Evolutionary conservation across 2,888 invertebrate species (phyloP).

Genomic region (Sinodicranocentrus sp.): DNA sequence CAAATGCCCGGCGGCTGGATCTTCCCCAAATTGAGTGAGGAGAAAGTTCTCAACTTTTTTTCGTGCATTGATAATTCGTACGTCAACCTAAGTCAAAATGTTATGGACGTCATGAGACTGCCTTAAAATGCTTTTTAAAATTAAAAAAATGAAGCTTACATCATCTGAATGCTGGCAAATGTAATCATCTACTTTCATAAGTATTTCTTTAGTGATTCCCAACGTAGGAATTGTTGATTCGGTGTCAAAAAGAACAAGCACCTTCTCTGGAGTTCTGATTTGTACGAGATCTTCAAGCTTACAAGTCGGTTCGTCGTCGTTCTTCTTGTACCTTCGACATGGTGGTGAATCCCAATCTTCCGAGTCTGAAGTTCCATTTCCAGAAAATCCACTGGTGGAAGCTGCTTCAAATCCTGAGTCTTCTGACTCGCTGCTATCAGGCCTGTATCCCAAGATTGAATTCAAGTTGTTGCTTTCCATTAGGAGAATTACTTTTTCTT

Average conservation of each 20-base stretch:
- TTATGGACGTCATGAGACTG: neutral
- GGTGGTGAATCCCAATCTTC: too few species aligned
- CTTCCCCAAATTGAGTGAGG: neutral
- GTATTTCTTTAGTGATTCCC: conserved; percentile 25
- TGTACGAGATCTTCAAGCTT: neutral
- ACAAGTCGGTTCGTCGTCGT: neutral
- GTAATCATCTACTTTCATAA: conserved; percentile 31
- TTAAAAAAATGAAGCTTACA: conserved; percentile 23
- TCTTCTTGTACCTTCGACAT: neutral
- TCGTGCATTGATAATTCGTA: neutral
- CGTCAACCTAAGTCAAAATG: conserved; percentile 13
- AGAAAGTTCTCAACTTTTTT: neutral
- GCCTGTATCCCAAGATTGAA: neutral
- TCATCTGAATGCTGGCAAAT: conserved; percentile 57
- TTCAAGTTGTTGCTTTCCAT: neutral
- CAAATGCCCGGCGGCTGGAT: neutral
- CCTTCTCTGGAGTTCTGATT: neutral
- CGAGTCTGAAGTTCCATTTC: too few species aligned
- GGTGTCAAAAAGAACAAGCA: conserved; percentile 29
- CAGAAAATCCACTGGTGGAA: too few species aligned
- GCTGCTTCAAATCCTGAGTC: too few species aligned
- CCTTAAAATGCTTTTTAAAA: conserved; percentile 1
- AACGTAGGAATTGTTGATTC: conserved; percentile 30
- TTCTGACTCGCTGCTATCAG: neutral
- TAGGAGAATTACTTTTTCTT: neutral